A percentile compares a stretch with the other conserved stretches of the same genome.
Evolutionary conservation across 2,113 vertebrate genomes (phyloP).

Genomic region (Amblyopsis rosae): DNA sequence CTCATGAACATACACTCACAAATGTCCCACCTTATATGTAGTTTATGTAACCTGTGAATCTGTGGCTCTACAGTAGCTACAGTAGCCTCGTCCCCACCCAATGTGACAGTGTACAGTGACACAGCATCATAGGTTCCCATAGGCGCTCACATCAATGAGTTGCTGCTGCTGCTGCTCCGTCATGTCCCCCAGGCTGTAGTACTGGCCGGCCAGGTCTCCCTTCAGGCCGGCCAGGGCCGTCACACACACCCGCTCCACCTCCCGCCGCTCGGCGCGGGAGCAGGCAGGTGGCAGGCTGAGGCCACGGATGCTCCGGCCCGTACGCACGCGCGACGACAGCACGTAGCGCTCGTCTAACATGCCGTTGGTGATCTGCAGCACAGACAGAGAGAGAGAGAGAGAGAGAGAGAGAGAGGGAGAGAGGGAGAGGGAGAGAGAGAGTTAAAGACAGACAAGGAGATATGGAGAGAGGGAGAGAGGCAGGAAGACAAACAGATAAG

Average conservation of each 20-base stretch:
- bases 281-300: constrained; percentile 91
- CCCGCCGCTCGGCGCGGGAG: constrained; percentile 84
- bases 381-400: background rate
- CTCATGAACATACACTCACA: background rate
- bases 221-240: constrained; percentile 85
- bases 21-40: no score
- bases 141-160: constrained; percentile 87
- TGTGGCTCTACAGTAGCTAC: background rate
- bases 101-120: background rate
- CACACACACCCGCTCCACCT: constrained; percentile 87
- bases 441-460: no score
- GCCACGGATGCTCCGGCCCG: constrained; percentile 90
- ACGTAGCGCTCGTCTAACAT: constrained; percentile 87
- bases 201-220: constrained; percentile 86
- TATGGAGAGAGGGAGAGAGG: no score
- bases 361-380: constrained; percentile 80
- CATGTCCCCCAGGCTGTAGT: constrained; percentile 89
- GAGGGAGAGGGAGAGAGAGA: background rate
- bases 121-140: background rate
- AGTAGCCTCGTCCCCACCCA: background rate
- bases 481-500: no score
- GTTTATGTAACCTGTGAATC: no score
- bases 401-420: background rate
- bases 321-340: constrained; percentile 88
- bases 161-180: constrained; percentile 88